Evolutionary conservation across 2,888 invertebrate genomes (phyloP), one percentile per base, ranked within the genome.

Genomic region (Conops quadrifasciatus): DNA sequence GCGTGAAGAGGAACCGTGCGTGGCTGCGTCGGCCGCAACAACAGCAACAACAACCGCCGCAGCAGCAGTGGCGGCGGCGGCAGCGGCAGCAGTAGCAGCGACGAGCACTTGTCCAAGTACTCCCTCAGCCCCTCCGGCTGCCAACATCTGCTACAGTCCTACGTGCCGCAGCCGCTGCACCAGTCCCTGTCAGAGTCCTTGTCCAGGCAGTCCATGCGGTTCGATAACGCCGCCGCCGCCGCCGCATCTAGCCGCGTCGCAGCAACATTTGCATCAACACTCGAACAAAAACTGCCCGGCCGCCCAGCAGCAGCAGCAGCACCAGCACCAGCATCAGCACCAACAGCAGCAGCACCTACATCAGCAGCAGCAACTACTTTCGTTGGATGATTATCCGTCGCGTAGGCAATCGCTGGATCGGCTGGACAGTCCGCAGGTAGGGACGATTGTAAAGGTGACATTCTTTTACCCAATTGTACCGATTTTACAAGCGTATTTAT

Each of bases 351-450:
- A 36, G 36, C 36, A 36, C 5, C 84, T 83, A 74, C 77, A n/a
- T n/a, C n/a, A n/a, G n/a, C 36, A 36, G 36, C 36, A 36, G 36
- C 84, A 83, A 74, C 77, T 85, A 75, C 78, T 85, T 74, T 81
- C 82, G 62, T 74, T 84, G 71, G 85, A 85, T 51, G 84, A 87
- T 74, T 90, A 90, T 81, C 87, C 91, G 72, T 91, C 91, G 36
- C 86, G 91, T 72, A 83, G 90, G 76, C 89, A 90, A 72, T 90
- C 90, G 28, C 80, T 90, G 75, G 90, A 90, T 80, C 85, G 90
- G 75, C 88, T 90, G 75, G 86, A 86, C 77, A 86, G 86, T 83
- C 86, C 86, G 77, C 86, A 84, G 86, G 85, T 86, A 84, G 80
- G 77, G 75, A 74, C 67, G 51, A 65, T 66, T 70, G 72, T 73